Evolutionary conservation across 2,888 invertebrate genomes (phyloP), one percentile per base, ranked within the genome.

Genomic region (Yponomeuta evonymella): DNA sequence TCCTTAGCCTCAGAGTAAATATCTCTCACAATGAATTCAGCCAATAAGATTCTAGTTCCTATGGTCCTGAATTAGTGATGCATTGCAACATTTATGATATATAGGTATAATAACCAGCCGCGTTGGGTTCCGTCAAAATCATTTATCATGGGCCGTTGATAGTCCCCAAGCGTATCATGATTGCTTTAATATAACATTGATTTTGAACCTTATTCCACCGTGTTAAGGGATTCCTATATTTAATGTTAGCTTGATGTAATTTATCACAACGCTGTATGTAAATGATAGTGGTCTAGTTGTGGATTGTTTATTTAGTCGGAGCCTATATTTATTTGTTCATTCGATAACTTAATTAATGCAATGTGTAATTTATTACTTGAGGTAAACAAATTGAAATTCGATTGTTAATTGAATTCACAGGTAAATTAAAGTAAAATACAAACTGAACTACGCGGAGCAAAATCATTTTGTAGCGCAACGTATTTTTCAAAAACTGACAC

Each of bases 121-220:
- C 48, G 68, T 68, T 62, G 62, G 51, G 30, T 33, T 4, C 72
- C 71, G 72, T 72, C 74, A 48, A 62, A 64, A 70, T 64, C 72
- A 73, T 73, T 74, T 70, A 72, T 74, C 72, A 72, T 70, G 74
- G 72, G 58, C 69, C 71, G 67, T 62, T 74, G 73, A 72, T 70
- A 72, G 71, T 70, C 51, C 30, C 51, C 69, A 12, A 69, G 69
- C 48, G 65, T 58, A 65, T 65, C 65, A 30, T 33, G 33, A 30
- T 30, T 65, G 33, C 65, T 23, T 12, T 58, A 15, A 0, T 15
- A 58, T 15, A 58, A 58, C 3, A 15, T 58, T 15, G 51, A 58
- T 58, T 58, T 58, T 12, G 12, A 58, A 58, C 51, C 51, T 58
- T 58, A 58, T 15, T 58, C 51, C 51, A 8, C 15, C 15, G 51